Percentiles rank a stretch among this genome's conserved stretches.
These are phyloP conservation scores for Odontophorus gujanensis DNA, from an alignment of 2,113 vertebrate species.

Conservation along the genomic window DNA sequence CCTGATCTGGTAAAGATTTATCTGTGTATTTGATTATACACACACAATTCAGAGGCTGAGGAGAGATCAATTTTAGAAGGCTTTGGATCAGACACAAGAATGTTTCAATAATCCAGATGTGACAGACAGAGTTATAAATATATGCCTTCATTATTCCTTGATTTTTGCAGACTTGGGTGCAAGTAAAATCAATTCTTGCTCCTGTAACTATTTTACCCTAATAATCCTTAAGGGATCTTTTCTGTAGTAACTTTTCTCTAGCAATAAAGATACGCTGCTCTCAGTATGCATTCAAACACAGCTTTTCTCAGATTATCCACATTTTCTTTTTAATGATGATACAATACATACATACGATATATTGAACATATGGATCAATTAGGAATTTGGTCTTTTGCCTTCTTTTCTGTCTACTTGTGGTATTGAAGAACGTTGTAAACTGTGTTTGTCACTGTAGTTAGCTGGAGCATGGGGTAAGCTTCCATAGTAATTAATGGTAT, in stretches of 20 bases:
- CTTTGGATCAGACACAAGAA: background rate
- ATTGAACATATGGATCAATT: background rate
- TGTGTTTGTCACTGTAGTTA: background rate
- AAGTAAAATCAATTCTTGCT: background rate
- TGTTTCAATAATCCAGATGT: background rate
- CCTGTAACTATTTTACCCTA: background rate
- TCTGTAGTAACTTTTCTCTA: background rate
- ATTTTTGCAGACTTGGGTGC: background rate
- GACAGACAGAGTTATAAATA: background rate
- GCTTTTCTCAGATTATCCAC: background rate
- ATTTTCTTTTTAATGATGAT: background rate
- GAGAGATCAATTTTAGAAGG: background rate
- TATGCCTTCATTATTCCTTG: background rate
- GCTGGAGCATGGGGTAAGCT: background rate
- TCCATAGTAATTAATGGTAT: background rate
- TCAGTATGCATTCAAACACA: background rate
- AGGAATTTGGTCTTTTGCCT: background rate
- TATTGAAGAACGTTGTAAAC: background rate
- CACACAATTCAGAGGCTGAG: background rate
- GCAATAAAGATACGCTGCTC: background rate
- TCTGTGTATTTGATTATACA: background rate
- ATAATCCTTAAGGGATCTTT: background rate
- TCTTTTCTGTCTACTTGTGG: background rate
- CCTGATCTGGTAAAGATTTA: background rate
- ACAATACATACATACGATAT: background rate